These are phyloP conservation scores for Oopsacas minuta DNA, from an alignment of 37 sponge, comb jelly and placozoan genomes.

Conservation along the genomic window DNA sequence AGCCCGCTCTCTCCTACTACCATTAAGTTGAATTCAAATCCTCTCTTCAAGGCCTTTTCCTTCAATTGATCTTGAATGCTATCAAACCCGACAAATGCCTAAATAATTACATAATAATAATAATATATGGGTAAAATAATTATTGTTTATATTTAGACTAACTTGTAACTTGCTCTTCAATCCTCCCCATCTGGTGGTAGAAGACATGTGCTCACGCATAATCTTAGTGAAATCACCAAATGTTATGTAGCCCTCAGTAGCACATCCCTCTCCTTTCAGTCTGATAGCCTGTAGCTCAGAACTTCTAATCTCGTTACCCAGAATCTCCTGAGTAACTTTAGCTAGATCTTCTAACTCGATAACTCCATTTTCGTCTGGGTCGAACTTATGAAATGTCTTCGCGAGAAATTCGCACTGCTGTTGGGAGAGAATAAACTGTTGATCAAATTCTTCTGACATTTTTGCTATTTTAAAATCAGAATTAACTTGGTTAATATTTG, in stretches of 20 bases:
- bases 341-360: not conserved
- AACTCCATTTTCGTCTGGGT: not conserved
- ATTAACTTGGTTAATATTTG: no score
- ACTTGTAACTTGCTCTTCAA: constrained; percentile 70
- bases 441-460: not conserved
- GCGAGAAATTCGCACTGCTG: not conserved
- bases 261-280: not conserved
- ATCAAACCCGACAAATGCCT: constrained; percentile 62
- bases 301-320: constrained; percentile 10
- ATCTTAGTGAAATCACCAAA: constrained; percentile 80
- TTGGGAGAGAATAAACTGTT: not conserved
- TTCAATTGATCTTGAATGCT: constrained; percentile 82
- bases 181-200: constrained; percentile 85
- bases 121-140: not conserved
- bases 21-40: constrained; percentile 93
- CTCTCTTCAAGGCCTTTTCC: constrained; percentile 71
- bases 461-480: not conserved
- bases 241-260: constrained; percentile 16
- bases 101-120: not conserved
- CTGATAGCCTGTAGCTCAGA: not conserved
- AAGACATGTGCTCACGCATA: constrained; percentile 57
- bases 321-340: not conserved
- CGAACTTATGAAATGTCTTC: not conserved
- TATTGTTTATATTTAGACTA: not conserved
- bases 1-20: constrained; percentile 92